Base-by-base conservation (phyloP, 2,797 vertebrate species). In the Mus minutoides region DNA sequence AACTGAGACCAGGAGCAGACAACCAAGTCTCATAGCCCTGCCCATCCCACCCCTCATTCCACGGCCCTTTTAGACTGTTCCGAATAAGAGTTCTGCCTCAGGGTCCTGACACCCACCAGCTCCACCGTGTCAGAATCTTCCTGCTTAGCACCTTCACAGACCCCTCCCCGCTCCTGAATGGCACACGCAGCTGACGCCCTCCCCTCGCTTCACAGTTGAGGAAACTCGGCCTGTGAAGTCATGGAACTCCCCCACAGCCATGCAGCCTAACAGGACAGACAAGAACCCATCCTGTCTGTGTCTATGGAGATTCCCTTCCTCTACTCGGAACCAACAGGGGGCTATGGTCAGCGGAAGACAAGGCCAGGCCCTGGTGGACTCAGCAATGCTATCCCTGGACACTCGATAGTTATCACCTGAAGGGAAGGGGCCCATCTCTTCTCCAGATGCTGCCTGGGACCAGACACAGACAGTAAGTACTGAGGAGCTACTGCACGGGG, bases 221-320 rank as follows among this genome's bases (percentile, higher is more conserved):
- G 75, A 83, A 54, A 67, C 56, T 1, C 73, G 77, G n/a, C 14
- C 62, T 37, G 62, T 24, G 3, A 0, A 0, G n/a, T 14, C 46
- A 12, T 0, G 0, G 16, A 56, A 52, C 64, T 60, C 73, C 31
- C 46, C 14, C 21, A 7, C 0, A 19, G 60, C 16, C 88, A 19
- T 0, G 0, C 1, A 12, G 77, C 24, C 46, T 24, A 3, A 4
- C 3, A 14, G 0, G 6, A 22, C 34, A 21, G 40, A 11, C 3
- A 43, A 0, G 49, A 60, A n/a, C 54, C 11, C 0, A 19, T 11
- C 11, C 37, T 49, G 49, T 49, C 87, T 40, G 21, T 26, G 80
- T 1, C n/a, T 52, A 19, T 37, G 58, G 29, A 2, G 1, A 0
- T 9, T 56, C 60, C 13, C 0, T 24, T 16, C 16, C 1, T 56